Percentiles rank a stretch among this genome's conserved stretches.
Conservation (phyloP, 1,140 invertebrate genomes). For the Apis dorsata region DNA sequence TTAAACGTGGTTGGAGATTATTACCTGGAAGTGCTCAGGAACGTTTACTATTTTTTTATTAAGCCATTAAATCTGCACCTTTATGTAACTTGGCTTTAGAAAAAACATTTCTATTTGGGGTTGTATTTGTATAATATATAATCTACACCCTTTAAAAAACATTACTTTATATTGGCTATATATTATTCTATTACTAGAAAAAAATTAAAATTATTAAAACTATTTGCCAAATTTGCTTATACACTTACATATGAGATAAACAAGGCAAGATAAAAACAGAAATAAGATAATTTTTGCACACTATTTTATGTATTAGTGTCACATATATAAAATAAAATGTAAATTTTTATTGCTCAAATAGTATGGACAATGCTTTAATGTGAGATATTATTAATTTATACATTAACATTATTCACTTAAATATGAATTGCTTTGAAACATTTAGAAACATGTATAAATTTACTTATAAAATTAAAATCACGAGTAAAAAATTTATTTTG, state of each 20-base stretch:
- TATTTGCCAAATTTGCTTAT: conserved; percentile 57
- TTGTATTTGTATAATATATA: conserved; percentile 72
- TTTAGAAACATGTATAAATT: conserved; percentile 21
- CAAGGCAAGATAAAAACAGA: conserved; percentile 15
- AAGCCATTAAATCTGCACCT: conserved; percentile 69
- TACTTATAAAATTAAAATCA: conserved; percentile 43
- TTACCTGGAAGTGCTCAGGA: conserved; percentile 92
- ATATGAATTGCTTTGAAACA: conserved; percentile 29
- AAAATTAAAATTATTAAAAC: conserved; percentile 29
- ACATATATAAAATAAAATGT: conserved; percentile 47
- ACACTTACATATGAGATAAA: conserved; percentile 40
- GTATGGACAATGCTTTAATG: conserved; percentile 43
- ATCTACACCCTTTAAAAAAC: conserved; percentile 58
- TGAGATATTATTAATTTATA: conserved; percentile 45
- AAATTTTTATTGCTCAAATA: conserved; percentile 70
- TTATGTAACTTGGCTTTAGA: conserved; percentile 66
- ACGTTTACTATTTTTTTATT: conserved; percentile 92
- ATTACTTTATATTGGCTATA: conserved; percentile 57
- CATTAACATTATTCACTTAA: conserved; percentile 42
- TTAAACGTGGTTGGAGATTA: conserved; percentile 93
- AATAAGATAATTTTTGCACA: conserved; percentile 37
- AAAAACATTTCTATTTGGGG: conserved; percentile 70
- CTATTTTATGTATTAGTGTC: conserved; percentile 55
- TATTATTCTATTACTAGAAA: conserved; percentile 50
- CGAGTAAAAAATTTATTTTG: conserved; percentile 51